Evolutionary conservation across 2,888 invertebrate genomes (phyloP), one percentile per base, ranked within the genome.

Genomic region (Synergus japonicus): DNA sequence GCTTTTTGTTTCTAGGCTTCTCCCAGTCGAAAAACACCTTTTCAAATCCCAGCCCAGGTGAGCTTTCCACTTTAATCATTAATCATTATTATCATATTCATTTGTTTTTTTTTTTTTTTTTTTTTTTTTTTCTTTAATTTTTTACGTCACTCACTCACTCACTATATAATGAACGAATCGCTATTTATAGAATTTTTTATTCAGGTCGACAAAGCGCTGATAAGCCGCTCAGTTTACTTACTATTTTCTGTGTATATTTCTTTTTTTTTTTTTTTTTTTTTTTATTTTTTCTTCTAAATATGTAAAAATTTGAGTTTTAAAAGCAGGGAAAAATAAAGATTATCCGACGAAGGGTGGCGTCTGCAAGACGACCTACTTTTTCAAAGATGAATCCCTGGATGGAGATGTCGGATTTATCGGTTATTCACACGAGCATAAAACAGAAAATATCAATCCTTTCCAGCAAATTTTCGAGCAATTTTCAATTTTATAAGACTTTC

Each of bases 11-110:
- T 91, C 69, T 87, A 91, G 91, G 90, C 80, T 91, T 89, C 84
- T 89, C 91, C 49, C 91, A 91, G 85, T 89, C 91, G 78, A 92
- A 91, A 87, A 87, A 87, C 76, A 87, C 89, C 79, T 91, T 91
- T 84, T 86, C 90, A 79, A 91, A 88, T 84, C 81, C 90, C 77
- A 91, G 88, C 86, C 87, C 91, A 85, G 91, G 91, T 92, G 87
- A 91, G 89, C 81, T 69, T 49, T 67, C 10, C n/a, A 43, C 7
- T 80, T 76, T 44, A 49, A 43, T 76, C 22, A 22, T 22, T 22
- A 22, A 22, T 22, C 22, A 22, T 22, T 22, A 22, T 22, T 22
- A 22, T 22, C 22, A 22, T 22, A 22, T 22, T 22, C 22, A 22
- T 43, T 12, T 64, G n/a, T n/a, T n/a, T n/a, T 69, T 49, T 43